Evolutionary conservation across 2,888 invertebrate genomes (phyloP), one percentile per base, ranked within the genome.

Genomic region (Epinotia bilunana): DNA sequence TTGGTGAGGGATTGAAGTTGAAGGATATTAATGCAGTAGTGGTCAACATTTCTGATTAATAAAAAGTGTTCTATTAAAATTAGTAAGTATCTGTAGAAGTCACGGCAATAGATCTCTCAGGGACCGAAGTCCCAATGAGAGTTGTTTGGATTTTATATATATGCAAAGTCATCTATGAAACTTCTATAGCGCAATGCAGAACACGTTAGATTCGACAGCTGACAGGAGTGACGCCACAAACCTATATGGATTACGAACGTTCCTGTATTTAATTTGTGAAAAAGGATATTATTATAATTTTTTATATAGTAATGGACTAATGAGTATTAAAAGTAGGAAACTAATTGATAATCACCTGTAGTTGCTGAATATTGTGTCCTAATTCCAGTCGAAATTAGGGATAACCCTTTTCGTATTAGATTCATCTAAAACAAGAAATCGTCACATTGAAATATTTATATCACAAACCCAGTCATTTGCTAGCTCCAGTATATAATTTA

Each of bases 361-460:
- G 83, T 77, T 78, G 85, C 86, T 62, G 82, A 81, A 74, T 85
- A 88, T 82, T 92, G 93, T 74, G 88, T 79, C 78, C 83, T 88
- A 23, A 93, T 80, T 64, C 91, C 87, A 23, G 84, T 78, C 67
- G 93, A 88, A 57, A 93, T 83, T 13, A 92, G 83, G 20, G 91
- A 87, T 67, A 93, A 77, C 20, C 93, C 89, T 87, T 83, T 90
- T 78, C 90, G 84, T 74, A 93, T 77, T 76, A 92, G 84, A 86
- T 93, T 93, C 93, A 93, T 93, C 92, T 92, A 83, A 81, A 91
- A 91, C 67, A 71, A 73, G 75, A 57, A 74, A 74, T 65, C 53
- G 65, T 74, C n/a, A 77, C 73, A 76, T 78, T 78, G 79, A 58
- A 64, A 46, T 53, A 63, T 16, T 33, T 58, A 11, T 28, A 6